Evolutionary conservation across 1,140 invertebrate genomes (phyloP).

Genomic region (Caenorhabditis latens): DNA sequence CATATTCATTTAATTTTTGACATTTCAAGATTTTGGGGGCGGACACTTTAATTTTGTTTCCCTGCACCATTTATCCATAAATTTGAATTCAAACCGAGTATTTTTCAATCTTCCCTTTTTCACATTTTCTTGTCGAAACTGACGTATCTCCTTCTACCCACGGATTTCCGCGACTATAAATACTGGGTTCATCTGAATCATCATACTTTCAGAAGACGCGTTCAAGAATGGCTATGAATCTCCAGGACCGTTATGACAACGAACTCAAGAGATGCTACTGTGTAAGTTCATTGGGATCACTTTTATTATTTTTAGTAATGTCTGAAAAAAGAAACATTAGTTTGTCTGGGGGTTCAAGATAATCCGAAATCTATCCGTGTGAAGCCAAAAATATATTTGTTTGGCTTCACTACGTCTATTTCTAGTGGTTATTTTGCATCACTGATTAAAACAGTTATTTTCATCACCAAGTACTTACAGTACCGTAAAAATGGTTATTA

Average conservation of each 20-base stretch:
- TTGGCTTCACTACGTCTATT: too few relatives aligned
- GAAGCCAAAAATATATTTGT: too few relatives aligned
- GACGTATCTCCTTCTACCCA: too few relatives aligned
- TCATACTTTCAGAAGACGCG: neutral
- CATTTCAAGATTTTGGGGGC: neutral
- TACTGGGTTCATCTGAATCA: neutral
- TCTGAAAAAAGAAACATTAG: too few relatives aligned
- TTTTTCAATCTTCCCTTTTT: neutral
- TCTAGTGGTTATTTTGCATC: too few relatives aligned
- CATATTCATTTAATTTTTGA: neutral
- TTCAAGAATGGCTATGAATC: neutral
- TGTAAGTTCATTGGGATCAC: neutral
- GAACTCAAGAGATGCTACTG: constrained; percentile 10
- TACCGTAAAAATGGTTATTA: too few relatives aligned
- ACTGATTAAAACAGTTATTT: too few relatives aligned
- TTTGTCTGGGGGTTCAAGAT: too few relatives aligned
- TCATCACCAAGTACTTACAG: too few relatives aligned
- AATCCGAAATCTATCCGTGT: too few relatives aligned
- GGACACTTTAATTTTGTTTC: neutral
- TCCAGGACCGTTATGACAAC: neutral
- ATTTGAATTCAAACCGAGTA: neutral
- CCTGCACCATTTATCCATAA: neutral
- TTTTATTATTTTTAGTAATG: too few relatives aligned
- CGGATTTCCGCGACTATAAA: too few relatives aligned
- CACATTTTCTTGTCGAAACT: neutral